These are phyloP conservation scores for Hestina assimilis DNA, from an alignment of 1,140 invertebrate genomes.

Conservation along the genomic window DNA sequence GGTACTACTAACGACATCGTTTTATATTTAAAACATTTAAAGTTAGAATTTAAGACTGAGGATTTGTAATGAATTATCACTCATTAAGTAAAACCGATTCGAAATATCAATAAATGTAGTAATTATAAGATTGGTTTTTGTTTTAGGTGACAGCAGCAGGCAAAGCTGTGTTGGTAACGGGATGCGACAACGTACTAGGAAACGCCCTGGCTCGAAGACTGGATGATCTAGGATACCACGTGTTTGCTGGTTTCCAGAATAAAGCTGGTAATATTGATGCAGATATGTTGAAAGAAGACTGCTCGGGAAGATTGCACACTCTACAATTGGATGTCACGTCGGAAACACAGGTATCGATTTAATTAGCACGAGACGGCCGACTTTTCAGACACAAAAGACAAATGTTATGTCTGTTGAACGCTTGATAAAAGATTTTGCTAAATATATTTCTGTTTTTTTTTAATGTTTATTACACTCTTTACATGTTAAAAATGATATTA, in stretches of 20 bases:
- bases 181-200: slow-evolving; percentile 89
- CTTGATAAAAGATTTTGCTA: too few species aligned
- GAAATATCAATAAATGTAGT: background rate
- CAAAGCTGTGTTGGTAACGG: slow-evolving; percentile 90
- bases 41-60: too few species aligned
- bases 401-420: too few species aligned
- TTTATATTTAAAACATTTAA: too few species aligned
- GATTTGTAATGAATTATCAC: too few species aligned
- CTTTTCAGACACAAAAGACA: too few species aligned
- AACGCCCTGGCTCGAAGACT: slow-evolving; percentile 86
- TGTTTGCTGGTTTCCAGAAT: slow-evolving; percentile 87
- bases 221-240: slow-evolving; percentile 89
- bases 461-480: background rate
- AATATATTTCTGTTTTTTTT: too few species aligned
- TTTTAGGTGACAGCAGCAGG: slow-evolving; percentile 85
- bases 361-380: too few species aligned
- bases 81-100: too few species aligned
- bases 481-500: background rate
- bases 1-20: too few species aligned
- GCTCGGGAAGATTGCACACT: slow-evolving; percentile 85
- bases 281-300: slow-evolving; percentile 85
- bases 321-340: slow-evolving; percentile 87
- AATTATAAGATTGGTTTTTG: background rate
- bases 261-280: slow-evolving; percentile 83
- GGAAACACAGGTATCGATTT: slow-evolving; percentile 84